Conservation (phyloP, 2,888 invertebrate species). For the Drosophila niveifrons region DNA sequence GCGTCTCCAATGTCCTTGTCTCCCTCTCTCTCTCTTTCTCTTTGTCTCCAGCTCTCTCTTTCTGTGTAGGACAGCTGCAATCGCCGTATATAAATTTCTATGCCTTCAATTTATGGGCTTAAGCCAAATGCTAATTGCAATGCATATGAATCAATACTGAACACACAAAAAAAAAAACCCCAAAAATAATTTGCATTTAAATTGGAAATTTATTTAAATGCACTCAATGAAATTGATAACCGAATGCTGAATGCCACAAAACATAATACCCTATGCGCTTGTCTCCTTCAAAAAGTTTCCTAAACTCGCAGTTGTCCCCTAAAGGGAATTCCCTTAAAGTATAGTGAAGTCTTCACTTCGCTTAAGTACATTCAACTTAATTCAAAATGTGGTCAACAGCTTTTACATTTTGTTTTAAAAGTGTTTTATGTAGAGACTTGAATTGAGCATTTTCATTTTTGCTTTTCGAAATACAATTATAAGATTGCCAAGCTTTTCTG, state of each 20-base stretch:
- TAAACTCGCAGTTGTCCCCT: no score
- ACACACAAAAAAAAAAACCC: no score
- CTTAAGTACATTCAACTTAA: no score
- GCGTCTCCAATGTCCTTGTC: conserved; percentile 5
- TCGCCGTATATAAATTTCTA: conserved; percentile 10
- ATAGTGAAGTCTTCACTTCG: not conserved
- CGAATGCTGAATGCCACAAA: not conserved
- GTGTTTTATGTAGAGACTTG: no score
- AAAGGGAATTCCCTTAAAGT: not conserved
- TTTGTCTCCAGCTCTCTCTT: not conserved
- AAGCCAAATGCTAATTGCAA: conserved; percentile 64
- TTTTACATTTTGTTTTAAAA: no score
- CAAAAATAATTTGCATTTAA: conserved; percentile 31
- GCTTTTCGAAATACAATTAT: no score
- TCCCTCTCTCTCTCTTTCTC: not conserved
- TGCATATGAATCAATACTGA: conserved; percentile 65
- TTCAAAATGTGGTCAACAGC: no score
- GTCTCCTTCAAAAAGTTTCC: not conserved
- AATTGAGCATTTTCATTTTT: no score
- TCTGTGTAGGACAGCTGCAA: conserved; percentile 1
- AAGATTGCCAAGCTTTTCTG: no score
- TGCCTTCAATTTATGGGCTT: conserved; percentile 54
- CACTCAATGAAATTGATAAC: not conserved
- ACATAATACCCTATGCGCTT: not conserved
- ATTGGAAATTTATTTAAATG: conserved; percentile 41